Evolutionary conservation across 37 sponge, comb jelly and placozoan genomes (phyloP), one percentile per base, ranked within the genome.

Genomic region (Crambe crambe): DNA sequence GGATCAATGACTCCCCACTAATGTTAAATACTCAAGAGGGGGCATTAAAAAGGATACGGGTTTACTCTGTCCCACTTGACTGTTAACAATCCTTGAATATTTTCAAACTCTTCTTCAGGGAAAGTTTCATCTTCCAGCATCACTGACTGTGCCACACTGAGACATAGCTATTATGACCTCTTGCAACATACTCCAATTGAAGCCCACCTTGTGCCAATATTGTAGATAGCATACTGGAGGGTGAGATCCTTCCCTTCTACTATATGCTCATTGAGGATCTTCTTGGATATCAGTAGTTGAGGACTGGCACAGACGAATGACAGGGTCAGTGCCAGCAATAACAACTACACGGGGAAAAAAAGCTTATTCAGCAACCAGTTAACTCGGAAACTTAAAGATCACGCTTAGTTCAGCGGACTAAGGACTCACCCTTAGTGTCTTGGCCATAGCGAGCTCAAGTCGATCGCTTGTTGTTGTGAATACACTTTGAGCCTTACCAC

Each of bases 161-260:
- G n/a, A 4, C 27, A 61, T 76, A 77, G 17, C 30, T 37, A 73
- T 39, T 4, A 73, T 42, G 60, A 29, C 26, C 2, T 32, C 22
- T 42, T n/a, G 70, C 39, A 10, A 37, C 51, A 42, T 8, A 41
- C 21, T 57, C 37, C 56, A 34, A 29, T 57, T 74, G 30, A 67
- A 27, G 31, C 86, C 54, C 57, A 92, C 96, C 87, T 86, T 51
- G 79, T 57, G 26, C 96, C 96, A 34, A 89, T 68, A 68, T 96
- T 96, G 85, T 83, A 92, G 43, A 96, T 68, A 1, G 87, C 62
- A 64, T 92, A 96, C 54, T 79, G 74, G 22, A 96, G 62, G 10
- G 96, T 96, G 2, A 96, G 35, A 79, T 92, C 96, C 58, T 85
- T 92, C n/a, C 88, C 89, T 41, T 92, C 87, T 22, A 87, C 96